Evolutionary conservation across 2,888 invertebrate genomes (phyloP).

Genomic region (Chirona hameri): DNA sequence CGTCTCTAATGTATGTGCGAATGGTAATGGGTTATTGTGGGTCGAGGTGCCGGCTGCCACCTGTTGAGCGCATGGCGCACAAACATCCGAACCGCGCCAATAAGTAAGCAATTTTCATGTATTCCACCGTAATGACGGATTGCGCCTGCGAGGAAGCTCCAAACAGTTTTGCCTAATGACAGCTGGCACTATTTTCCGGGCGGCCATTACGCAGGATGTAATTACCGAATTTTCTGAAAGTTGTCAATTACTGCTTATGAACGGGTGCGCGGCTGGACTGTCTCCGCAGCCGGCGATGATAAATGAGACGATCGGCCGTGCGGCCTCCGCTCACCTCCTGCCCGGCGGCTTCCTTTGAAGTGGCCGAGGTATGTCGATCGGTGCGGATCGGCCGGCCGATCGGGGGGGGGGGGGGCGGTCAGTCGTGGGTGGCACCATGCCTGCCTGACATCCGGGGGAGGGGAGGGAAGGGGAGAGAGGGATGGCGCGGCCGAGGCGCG

Average conservation of each 20-base stretch:
- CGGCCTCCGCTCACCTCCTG: not conserved
- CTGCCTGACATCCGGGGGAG: not conserved
- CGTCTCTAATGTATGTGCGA: not conserved
- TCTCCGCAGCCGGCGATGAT: not conserved
- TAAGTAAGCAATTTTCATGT: slow-evolving; percentile 27
- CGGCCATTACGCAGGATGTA: not conserved
- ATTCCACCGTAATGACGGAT: slow-evolving; percentile 7
- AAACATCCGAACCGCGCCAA: slow-evolving; percentile 8
- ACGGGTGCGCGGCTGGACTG: slow-evolving; percentile 3
- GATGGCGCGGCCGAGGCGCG: not conserved
- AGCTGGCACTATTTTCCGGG: not conserved
- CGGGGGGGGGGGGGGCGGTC: slow-evolving; percentile 43
- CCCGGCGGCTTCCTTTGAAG: not conserved
- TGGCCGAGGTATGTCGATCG: slow-evolving; percentile 42
- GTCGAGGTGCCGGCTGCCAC: not conserved
- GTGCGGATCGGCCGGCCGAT: slow-evolving; percentile 49
- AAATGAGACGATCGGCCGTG: not conserved
- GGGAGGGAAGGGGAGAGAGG: not conserved
- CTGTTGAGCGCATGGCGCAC: not conserved
- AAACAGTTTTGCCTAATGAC: slow-evolving; percentile 23
- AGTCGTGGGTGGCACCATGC: too few relatives aligned
- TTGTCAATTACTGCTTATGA: slow-evolving; percentile 24
- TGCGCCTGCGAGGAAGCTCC: not conserved
- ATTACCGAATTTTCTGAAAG: slow-evolving; percentile 22
- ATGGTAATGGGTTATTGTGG: slow-evolving; percentile 1